These are phyloP conservation scores for Acleris holmiana DNA, from an alignment of 2,888 invertebrate genomes.

Conservation along the genomic window DNA sequence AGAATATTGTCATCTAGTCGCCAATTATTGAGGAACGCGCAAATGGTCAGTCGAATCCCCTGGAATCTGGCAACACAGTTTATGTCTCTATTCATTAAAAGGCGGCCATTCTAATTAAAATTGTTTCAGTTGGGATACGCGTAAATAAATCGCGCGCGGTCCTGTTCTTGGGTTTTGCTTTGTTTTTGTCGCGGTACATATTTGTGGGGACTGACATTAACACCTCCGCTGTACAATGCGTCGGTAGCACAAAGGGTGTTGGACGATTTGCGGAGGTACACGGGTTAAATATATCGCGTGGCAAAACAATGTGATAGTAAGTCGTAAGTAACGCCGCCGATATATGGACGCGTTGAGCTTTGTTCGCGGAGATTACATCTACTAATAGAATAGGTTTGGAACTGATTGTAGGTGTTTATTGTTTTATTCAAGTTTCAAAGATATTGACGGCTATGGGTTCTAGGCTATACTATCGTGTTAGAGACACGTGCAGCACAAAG, in stretches of 20 bases:
- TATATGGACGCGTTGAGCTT: conserved; percentile 63
- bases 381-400: conserved; percentile 62
- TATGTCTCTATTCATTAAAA: conserved; percentile 76
- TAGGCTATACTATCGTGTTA: background rate
- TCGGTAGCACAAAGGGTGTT: conserved; percentile 58
- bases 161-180: conserved; percentile 55
- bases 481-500: background rate
- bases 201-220: conserved; percentile 66
- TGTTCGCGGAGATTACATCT: conserved; percentile 67
- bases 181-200: conserved; percentile 66
- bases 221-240: conserved; percentile 63
- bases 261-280: conserved; percentile 65
- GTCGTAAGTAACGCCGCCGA: conserved; percentile 61
- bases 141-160: conserved; percentile 63
- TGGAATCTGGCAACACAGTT: conserved; percentile 56
- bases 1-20: conserved; percentile 66
- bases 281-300: conserved; percentile 65
- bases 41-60: conserved; percentile 56
- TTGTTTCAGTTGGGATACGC: conserved; percentile 62
- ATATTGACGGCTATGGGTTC: conserved; percentile 21
- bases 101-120: conserved; percentile 70
- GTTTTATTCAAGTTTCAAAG: conserved; percentile 37
- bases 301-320: conserved; percentile 53
- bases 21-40: conserved; percentile 69
- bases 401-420: conserved; percentile 38